phyloP scores from a whole-genome alignment of 2,888 invertebrate genomes.

The Biston betularia region DNA sequence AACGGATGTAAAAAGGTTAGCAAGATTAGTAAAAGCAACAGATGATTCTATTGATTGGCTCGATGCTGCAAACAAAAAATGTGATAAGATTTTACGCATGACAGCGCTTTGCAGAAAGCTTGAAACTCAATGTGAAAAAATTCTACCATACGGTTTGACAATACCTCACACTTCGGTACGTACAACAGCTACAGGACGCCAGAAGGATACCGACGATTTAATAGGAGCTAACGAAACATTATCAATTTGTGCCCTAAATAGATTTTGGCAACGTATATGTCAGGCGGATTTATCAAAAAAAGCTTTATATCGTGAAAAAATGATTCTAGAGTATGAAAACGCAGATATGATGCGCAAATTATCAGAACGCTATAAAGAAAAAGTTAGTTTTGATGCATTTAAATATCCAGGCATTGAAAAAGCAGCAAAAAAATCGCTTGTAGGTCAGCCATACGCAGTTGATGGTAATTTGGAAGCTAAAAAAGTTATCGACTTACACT shows the following conservation, averaged over 20 bases:
- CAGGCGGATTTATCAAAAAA: slow-evolving; percentile 6
- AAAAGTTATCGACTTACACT: not conserved
- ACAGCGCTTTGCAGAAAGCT: slow-evolving; percentile 84
- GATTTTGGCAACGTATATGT: slow-evolving; percentile 3
- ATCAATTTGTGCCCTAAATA: not conserved
- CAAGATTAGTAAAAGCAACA: slow-evolving; percentile 67
- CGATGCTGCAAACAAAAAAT: slow-evolving; percentile 71
- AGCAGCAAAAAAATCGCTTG: not conserved
- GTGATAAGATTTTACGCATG: slow-evolving; percentile 81
- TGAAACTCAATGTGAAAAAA: slow-evolving; percentile 84
- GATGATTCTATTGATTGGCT: slow-evolving; percentile 75
- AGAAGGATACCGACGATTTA: slow-evolving; percentile 64
- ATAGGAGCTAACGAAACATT: not conserved
- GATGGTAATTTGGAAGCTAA: slow-evolving; percentile 1
- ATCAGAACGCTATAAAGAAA: not conserved
- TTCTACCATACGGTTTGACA: slow-evolving; percentile 69
- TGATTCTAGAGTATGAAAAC: slow-evolving; percentile 2
- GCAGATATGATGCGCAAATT: not conserved
- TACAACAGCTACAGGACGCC: slow-evolving; percentile 56
- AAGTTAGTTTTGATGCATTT: not conserved
- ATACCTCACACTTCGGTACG: slow-evolving; percentile 61
- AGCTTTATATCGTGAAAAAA: slow-evolving; percentile 11
- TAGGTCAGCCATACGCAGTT: not conserved
- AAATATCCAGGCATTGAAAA: not conserved
- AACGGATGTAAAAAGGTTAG: slow-evolving; percentile 64